phyloP scores from a whole-genome alignment of 2,113 vertebrate species.

The Malurus melanocephalus region DNA sequence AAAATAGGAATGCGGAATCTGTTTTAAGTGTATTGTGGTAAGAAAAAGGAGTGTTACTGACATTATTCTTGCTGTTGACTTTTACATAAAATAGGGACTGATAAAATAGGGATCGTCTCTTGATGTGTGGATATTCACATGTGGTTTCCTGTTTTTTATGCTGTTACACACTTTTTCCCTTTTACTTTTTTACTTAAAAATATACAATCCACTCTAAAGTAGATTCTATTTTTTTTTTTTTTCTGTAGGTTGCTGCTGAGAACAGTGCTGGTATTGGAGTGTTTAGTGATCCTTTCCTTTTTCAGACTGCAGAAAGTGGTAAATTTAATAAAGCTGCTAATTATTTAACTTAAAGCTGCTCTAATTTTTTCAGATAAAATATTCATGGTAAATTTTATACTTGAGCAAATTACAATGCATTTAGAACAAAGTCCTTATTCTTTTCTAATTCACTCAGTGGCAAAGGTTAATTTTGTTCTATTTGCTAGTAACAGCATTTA shows the following conservation, averaged over 20 bases:
- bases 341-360: neutral
- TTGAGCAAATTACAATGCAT: neutral
- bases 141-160: neutral
- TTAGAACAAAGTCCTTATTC: neutral
- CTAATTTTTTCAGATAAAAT: neutral
- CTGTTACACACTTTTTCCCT: neutral
- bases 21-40: neutral
- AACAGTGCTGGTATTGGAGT: slow-evolving; percentile 82
- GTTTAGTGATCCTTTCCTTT: slow-evolving; percentile 87
- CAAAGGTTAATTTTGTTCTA: neutral
- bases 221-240: slow-evolving; percentile 21
- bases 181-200: neutral
- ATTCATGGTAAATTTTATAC: neutral
- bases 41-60: neutral
- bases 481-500: neutral
- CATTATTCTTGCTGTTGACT: neutral
- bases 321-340: slow-evolving; percentile 60
- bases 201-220: neutral
- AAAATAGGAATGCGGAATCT: neutral
- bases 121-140: neutral
- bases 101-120: neutral
- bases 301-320: slow-evolving; percentile 95
- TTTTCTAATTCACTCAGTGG: neutral
- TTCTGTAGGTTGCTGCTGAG: slow-evolving; percentile 87
- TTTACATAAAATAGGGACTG: neutral